Evolutionary conservation across 2,888 invertebrate species (phyloP).

Genomic region (Hyppa rectilinea): DNA sequence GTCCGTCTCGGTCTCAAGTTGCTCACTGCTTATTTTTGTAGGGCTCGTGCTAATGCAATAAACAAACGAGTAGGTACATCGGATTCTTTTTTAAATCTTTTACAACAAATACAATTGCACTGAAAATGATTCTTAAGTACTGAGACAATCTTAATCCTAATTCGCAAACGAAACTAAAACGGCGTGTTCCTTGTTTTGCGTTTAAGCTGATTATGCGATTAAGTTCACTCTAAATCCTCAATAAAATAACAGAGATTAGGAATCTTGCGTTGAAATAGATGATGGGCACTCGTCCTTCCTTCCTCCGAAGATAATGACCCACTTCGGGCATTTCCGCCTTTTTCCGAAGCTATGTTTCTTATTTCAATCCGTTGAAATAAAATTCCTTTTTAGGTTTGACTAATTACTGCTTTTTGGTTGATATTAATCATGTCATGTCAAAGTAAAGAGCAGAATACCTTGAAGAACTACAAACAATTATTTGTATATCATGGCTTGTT

Average conservation of each 20-base stretch:
- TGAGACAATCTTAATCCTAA: slow-evolving; percentile 15
- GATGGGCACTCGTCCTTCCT: slow-evolving; percentile 60
- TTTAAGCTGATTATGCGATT: slow-evolving; percentile 52
- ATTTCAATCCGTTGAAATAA: slow-evolving; percentile 34
- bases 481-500: no score
- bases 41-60: background rate
- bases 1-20: background rate
- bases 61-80: background rate
- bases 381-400: slow-evolving; percentile 32
- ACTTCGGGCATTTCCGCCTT: slow-evolving; percentile 68
- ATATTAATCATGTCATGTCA: background rate
- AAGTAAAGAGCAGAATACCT: background rate
- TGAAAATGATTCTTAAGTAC: slow-evolving; percentile 12
- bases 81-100: background rate
- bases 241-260: slow-evolving; percentile 56
- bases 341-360: slow-evolving; percentile 55
- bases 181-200: slow-evolving; percentile 25
- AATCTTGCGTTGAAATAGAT: slow-evolving; percentile 56
- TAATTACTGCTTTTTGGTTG: slow-evolving; percentile 22
- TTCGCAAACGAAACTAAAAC: slow-evolving; percentile 33
- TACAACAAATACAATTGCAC: background rate
- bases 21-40: slow-evolving; percentile 3
- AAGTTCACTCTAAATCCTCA: slow-evolving; percentile 42
- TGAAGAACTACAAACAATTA: background rate
- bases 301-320: slow-evolving; percentile 67